A percentile compares a stretch with the other conserved stretches of the same genome.
Evolutionary conservation across 2,888 invertebrate species (phyloP).

Genomic region (Metellina segmentata): DNA sequence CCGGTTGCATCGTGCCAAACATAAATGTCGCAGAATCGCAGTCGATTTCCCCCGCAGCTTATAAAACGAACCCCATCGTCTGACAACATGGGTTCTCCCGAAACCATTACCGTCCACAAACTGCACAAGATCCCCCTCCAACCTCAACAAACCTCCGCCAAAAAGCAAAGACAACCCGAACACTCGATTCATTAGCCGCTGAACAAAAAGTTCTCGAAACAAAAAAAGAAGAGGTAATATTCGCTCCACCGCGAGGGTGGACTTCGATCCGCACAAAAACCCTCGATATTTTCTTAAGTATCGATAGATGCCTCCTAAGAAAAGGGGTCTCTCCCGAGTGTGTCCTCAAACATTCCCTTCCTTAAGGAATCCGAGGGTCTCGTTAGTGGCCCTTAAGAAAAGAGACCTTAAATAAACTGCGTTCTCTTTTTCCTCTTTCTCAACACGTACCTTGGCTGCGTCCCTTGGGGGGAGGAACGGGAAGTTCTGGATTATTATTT

Average conservation of each 20-base stretch:
- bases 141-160: too few relatives aligned
- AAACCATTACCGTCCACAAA: too few relatives aligned
- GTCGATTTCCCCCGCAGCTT: too few relatives aligned
- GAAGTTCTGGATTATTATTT: conserved; percentile 48
- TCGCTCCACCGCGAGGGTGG: neutral
- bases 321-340: neutral
- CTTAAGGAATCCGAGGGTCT: neutral
- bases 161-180: neutral
- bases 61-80: too few relatives aligned
- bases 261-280: neutral
- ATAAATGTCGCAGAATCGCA: too few relatives aligned
- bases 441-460: neutral
- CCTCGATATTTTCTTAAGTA: neutral
- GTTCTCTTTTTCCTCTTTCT: conserved; percentile 16
- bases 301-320: neutral
- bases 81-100: too few relatives aligned
- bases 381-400: conserved; percentile 35
- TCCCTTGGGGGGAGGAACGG: conserved; percentile 5
- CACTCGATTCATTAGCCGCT: neutral
- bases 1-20: too few relatives aligned
- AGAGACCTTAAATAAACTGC: conserved; percentile 48
- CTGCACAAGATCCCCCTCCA: too few relatives aligned
- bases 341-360: neutral
- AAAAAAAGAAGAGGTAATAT: neutral
- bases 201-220: neutral